phyloP scores from a whole-genome alignment of 2,888 invertebrate species.

The Meiosimyza decipiens region DNA sequence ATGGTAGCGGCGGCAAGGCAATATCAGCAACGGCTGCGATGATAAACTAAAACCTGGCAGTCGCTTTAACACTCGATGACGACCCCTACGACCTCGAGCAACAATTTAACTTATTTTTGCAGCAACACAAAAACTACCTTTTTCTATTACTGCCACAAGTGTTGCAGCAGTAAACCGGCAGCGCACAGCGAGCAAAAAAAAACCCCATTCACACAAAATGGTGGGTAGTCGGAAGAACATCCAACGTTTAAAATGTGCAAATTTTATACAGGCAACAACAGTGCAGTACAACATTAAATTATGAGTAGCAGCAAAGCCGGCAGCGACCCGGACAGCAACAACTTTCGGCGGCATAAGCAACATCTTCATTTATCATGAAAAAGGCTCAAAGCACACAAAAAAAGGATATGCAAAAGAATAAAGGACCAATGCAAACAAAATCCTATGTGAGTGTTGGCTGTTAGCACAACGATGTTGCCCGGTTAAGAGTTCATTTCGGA shows the following conservation, averaged over 20 bases:
- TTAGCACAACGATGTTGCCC: too few relatives aligned
- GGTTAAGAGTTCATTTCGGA: too few relatives aligned
- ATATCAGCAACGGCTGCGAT: background rate
- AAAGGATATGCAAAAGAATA: background rate
- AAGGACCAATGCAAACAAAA: background rate
- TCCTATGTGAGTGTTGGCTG: too few relatives aligned
- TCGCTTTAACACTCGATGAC: too few relatives aligned
- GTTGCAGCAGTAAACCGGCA: too few relatives aligned
- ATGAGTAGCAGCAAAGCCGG: background rate
- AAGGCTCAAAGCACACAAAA: background rate
- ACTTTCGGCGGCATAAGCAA: background rate
- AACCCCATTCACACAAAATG: background rate
- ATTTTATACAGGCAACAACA: constrained; percentile 4
- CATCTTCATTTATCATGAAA: constrained; percentile 32
- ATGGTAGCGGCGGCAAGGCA: background rate
- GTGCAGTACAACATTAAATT: background rate
- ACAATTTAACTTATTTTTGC: background rate
- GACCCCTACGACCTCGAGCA: background rate
- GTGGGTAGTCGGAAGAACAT: background rate
- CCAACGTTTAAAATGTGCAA: constrained; percentile 3
- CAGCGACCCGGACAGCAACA: constrained; percentile 15
- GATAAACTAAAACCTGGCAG: too few relatives aligned
- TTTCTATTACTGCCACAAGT: too few relatives aligned
- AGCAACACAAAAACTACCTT: background rate
- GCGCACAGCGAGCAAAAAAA: background rate